These are phyloP conservation scores for Zhengitettix transpicula DNA, from an alignment of 2,888 invertebrate species.

Conservation along the genomic window DNA sequence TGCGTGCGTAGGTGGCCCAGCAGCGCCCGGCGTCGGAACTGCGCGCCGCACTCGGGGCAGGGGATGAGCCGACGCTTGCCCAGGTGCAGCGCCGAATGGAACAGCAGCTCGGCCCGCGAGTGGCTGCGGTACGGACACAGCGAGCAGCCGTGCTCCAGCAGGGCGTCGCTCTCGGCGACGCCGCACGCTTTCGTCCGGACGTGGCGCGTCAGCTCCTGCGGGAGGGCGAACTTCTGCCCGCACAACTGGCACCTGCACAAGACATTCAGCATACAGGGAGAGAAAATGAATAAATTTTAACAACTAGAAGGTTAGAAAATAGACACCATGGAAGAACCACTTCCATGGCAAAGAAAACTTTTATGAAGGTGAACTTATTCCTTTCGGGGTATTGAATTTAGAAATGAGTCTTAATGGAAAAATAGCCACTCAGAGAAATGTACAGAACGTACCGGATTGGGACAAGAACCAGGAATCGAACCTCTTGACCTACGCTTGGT, in stretches of 20 bases:
- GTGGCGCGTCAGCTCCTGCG: conserved; percentile 60
- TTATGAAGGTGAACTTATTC: too few species aligned
- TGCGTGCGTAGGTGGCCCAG: conserved; percentile 54
- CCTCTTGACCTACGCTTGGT: too few species aligned
- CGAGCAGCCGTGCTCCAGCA: background rate
- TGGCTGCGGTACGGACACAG: background rate
- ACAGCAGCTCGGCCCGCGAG: background rate
- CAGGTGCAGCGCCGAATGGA: background rate
- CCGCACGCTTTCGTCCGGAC: conserved; percentile 42
- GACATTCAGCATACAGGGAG: too few species aligned
- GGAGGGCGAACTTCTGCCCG: conserved; percentile 46
- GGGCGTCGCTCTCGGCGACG: background rate
- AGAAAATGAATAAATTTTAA: too few species aligned
- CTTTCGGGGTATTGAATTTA: too few species aligned
- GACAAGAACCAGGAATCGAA: too few species aligned
- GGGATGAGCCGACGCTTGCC: conserved; percentile 24
- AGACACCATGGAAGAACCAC: too few species aligned
- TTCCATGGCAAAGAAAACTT: too few species aligned
- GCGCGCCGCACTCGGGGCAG: conserved; percentile 51
- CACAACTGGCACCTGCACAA: conserved; percentile 48
- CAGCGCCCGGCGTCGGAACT: conserved; percentile 46
- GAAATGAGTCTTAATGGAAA: too few species aligned
- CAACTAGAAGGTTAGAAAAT: too few species aligned
- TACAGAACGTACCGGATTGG: too few species aligned
- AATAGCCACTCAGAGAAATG: too few species aligned